Base-by-base conservation (phyloP, 2,113 vertebrate species). In the Saguinus imperator region DNA sequence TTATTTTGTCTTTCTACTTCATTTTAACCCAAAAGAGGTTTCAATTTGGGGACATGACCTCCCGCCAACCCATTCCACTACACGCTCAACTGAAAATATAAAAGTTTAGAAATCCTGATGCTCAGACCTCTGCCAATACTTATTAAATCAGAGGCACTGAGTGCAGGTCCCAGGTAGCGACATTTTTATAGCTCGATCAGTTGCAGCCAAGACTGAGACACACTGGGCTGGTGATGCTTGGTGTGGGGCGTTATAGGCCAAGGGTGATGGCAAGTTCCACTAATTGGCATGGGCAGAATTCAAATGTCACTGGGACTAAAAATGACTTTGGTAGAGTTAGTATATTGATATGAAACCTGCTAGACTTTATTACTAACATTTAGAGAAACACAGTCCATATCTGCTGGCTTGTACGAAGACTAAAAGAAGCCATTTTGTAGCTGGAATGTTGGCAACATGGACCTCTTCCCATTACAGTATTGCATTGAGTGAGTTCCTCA, bases 401-500 rank as follows among this genome's bases (percentile, higher is more conserved):
- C 45, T 88, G 77, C 10, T 55, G 79, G 57, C 68, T 58, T 75
- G 23, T 45, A 55, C 16, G 18, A 72, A 66, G 13, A 55, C 50
- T 37, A 68, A 66, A 61, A 29, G 40, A 96, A 88, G 43, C 7
- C 70, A 94, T 66, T 64, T 95, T 55, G 20, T 79, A 72, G 73
- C 45, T 57, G 9, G 45, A 82, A 80, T 79, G 61, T 48, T 79
- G 50, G 45, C 14, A 68, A 6, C 21, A 21, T n/a, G 40, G n/a
- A n/a, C 35, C 21, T 81, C 57, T 76, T 96, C 66, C 79, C 58
- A 91, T 25, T 50, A 64, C 35, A n/a, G 52, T 82, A 94, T 72
- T 94, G 12, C 43, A 91, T 70, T 83, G 70, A 90, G 17, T 68
- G 20, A 82, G 40, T 37, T 94, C 55, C 55, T 88, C 68, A 86